phyloP scores from a whole-genome alignment of 1,140 invertebrate genomes.

The Maconellicoccus hirsutus region DNA sequence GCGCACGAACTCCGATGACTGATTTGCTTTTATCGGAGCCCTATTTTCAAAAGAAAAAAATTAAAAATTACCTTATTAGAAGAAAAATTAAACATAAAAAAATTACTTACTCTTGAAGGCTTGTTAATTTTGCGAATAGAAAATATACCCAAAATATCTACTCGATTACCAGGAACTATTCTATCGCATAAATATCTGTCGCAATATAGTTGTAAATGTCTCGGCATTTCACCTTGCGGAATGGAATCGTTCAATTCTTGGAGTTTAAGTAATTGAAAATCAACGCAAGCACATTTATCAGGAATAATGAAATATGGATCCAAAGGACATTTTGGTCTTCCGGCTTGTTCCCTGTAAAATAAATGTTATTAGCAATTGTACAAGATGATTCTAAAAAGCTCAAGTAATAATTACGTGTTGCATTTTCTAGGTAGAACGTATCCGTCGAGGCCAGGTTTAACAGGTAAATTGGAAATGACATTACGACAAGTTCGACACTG shows the following conservation, averaged over 20 bases:
- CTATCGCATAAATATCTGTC: constrained; percentile 90
- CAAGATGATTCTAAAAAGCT: neutral
- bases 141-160: constrained; percentile 88
- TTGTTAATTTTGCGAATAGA: constrained; percentile 85
- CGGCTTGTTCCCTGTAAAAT: constrained; percentile 66
- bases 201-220: constrained; percentile 89
- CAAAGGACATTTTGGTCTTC: constrained; percentile 80
- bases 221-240: constrained; percentile 96
- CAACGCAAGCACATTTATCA: constrained; percentile 94
- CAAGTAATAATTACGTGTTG: constrained; percentile 56
- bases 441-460: constrained; percentile 93
- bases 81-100: neutral
- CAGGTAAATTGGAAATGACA: constrained; percentile 73
- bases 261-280: constrained; percentile 82
- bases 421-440: constrained; percentile 94
- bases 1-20: constrained; percentile 73
- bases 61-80: neutral
- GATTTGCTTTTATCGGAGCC: constrained; percentile 17
- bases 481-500: constrained; percentile 91
- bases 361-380: neutral
- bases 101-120: constrained; percentile 32
- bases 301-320: constrained; percentile 98
- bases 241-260: constrained; percentile 95
- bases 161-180: constrained; percentile 91
- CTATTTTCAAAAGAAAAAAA: neutral